Conservation (phyloP, 2,888 invertebrate species). For the Coenonympha glycerion region DNA sequence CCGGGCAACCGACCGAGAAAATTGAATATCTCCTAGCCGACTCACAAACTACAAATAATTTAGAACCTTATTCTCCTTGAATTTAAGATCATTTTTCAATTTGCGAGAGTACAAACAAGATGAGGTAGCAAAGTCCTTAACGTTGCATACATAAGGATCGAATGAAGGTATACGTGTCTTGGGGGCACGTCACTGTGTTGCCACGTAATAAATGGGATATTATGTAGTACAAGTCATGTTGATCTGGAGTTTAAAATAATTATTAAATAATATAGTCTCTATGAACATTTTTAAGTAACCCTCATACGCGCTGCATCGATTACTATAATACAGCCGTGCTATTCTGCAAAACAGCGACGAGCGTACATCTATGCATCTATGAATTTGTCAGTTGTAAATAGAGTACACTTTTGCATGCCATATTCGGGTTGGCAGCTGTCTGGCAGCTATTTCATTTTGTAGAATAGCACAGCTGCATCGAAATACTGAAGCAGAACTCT, state of each 20-base stretch:
- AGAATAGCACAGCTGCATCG: too few species aligned
- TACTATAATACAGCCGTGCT: too few species aligned
- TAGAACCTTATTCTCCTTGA: not conserved
- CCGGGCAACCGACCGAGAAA: conserved; percentile 33
- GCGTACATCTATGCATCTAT: too few species aligned
- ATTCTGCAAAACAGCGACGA: too few species aligned
- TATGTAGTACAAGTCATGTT: not conserved
- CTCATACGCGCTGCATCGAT: too few species aligned
- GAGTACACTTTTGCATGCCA: too few species aligned
- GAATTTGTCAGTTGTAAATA: too few species aligned
- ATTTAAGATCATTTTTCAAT: not conserved
- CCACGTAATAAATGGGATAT: conserved; percentile 6
- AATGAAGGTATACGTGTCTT: conserved; percentile 9
- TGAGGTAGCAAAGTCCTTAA: conserved; percentile 14
- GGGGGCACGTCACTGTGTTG: conserved; percentile 2
- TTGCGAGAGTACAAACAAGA: not conserved
- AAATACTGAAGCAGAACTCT: too few species aligned
- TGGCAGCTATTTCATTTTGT: too few species aligned
- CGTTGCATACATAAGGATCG: conserved; percentile 13
- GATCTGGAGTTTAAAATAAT: not conserved
- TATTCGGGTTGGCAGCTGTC: too few species aligned
- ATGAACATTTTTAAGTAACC: too few species aligned
- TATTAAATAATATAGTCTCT: not conserved
- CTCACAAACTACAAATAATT: not conserved
- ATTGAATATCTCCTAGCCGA: conserved; percentile 38